Conservation (phyloP, 92 coral and sea anemone genomes). For the Siderastrea radians region DNA sequence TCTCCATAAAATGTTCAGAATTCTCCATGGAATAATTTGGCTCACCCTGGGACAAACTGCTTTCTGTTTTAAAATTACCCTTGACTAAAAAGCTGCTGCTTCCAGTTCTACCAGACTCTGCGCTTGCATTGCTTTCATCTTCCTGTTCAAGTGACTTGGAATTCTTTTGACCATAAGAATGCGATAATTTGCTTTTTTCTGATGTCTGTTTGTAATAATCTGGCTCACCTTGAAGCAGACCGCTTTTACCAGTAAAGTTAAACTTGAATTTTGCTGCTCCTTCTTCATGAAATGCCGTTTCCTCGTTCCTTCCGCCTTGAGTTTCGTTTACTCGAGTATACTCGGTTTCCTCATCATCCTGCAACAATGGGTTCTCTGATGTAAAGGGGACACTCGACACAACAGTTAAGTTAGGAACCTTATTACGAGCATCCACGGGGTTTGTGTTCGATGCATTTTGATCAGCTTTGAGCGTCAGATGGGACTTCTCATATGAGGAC, state of each 20-base stretch:
- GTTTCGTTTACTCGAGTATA: too few relatives aligned
- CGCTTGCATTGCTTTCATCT: conserved; percentile 19
- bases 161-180: background rate
- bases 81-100: background rate
- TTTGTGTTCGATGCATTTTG: background rate
- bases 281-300: background rate
- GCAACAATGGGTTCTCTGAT: background rate
- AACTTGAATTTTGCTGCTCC: background rate
- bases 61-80: background rate
- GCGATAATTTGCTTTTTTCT: background rate
- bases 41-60: background rate
- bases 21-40: background rate
- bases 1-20: background rate
- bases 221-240: conserved; percentile 12
- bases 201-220: background rate
- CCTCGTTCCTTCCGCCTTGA: background rate
- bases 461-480: background rate
- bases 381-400: background rate
- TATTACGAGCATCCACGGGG: background rate
- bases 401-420: background rate
- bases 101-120: background rate
- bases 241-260: too few relatives aligned
- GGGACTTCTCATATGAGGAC: background rate
- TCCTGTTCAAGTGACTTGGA: background rate
- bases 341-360: background rate